Evolutionary conservation across 35 echinoderm and acorn worm species (phyloP).

Genomic region (Ophioderma brevispina): DNA sequence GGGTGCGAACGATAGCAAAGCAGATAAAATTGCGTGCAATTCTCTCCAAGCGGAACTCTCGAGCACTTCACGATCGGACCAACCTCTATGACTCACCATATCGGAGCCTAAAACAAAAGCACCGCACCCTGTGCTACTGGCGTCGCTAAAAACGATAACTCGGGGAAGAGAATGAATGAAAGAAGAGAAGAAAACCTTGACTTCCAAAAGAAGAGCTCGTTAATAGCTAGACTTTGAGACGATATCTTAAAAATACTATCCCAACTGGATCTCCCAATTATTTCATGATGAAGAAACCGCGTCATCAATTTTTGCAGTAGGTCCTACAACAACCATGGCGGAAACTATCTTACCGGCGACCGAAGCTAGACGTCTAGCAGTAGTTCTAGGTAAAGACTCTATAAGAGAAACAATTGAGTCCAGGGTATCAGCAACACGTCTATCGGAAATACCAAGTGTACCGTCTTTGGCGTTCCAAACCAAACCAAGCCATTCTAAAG

Average conservation of each 20-base stretch:
- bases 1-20: not conserved
- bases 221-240: not conserved
- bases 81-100: not conserved
- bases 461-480: not conserved
- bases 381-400: not conserved
- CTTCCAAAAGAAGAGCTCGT: constrained; percentile 9
- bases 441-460: not conserved
- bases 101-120: not conserved
- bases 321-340: not conserved
- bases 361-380: not conserved
- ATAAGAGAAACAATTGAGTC: not conserved
- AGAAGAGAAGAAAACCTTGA: not conserved
- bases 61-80: not conserved
- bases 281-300: constrained; percentile 3
- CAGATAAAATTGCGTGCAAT: not conserved
- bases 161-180: constrained; percentile 15
- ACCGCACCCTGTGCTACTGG: not conserved
- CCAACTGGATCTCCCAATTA: not conserved
- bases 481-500: constrained; percentile 27
- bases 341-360: constrained; percentile 17
- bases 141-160: constrained; percentile 9
- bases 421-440: not conserved
- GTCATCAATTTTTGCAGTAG: not conserved
- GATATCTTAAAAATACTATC: not conserved
- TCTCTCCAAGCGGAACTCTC: constrained; percentile 63